Evolutionary conservation across 2,113 vertebrate genomes (phyloP), one percentile per base, ranked within the genome.

Genomic region (Seriola rivoliana): DNA sequence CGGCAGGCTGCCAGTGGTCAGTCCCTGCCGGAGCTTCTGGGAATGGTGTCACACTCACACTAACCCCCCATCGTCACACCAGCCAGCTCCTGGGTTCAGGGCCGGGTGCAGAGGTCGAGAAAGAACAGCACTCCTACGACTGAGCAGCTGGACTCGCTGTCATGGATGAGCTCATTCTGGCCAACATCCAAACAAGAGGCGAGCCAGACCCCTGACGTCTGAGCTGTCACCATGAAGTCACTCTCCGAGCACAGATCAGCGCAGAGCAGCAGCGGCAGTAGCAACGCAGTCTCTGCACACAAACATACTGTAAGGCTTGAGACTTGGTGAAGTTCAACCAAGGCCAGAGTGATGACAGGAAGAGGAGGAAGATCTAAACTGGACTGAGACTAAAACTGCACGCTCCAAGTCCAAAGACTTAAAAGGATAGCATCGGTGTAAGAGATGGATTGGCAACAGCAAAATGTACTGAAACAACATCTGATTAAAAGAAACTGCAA

Each of bases 81-180:
- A 55, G 71, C 60, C 84, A 48, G 59, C 80, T 80, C 66, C 84
- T 13, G 78, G 75, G 81, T 66, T 69, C 40, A 5, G 70, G 75
- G 38, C 36, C 5, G 48, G 74, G 87, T 60, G 63, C 73, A 71
- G 77, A 71, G 90, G 87, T 91, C 81, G 57, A 74, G 55, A 64
- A 84, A 80, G 60, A 85, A 84, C 82, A 42, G 80, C 80, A 34
- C 75, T 78, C 82, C 77, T 67, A 65, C 21, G 3, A 40, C 54
- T 0, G 52, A 91, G 90, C 88, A 86, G 93, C 91, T 92, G 92
- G 93, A 88, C 74, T 23, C n/a, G 48, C 68, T 80, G 85, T 89
- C 86, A 46, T 25, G 85, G 85, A 94, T 95, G 92, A 95, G 92
- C 91, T 94, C 91, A 95, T 89, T 67, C 62, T 94, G 93, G 94